Evolutionary conservation across 2,797 vertebrate species (phyloP), one percentile per base, ranked within the genome.

Genomic region (Xiphophorus birchmanni): DNA sequence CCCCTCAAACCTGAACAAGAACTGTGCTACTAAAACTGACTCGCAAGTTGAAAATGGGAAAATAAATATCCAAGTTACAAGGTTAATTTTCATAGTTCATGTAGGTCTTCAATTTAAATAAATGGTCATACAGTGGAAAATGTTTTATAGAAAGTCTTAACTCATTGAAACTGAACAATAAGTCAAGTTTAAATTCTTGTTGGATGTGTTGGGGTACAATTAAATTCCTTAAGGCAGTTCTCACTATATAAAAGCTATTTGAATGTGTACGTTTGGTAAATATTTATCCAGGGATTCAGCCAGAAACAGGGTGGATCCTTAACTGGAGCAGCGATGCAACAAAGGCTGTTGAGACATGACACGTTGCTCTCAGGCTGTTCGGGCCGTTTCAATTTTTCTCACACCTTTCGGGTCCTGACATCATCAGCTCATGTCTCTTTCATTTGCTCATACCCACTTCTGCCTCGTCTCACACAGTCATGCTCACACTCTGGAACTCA

Each of bases 381-480:
- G 2, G n/a, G 2, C 37, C 13, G 17, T 60, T 73, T 71, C 21
- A 80, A 2, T 73, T 79, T 88, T 83, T 78, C n/a, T 67, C 32
- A 44, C 67, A 71, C 76, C n/a, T 75, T 54, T 69, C 8, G 75
- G 74, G 15, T 86, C 32, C 47, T 47, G 26, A 23, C 65, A 78
- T 76, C 48, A 77, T 80, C 32, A 47, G 32, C 75, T 78, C 45
- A 48, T 6, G 1, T n/a, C 77, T 58, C 32, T 47, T 73, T 63
- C 58, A 4, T 23, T n/a, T 18, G 42, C 26, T 60, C 35, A 8
- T 76, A 12, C 13, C 10, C 21, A 4, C 71, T 58, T 75, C 78
- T 45, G 79, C 75, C 84, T 74, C 83, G 56, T 79, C 76, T 78
- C 77, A 58, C 75, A 45, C 75, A 54, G 23, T 82, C 80, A 21